phyloP scores from a whole-genome alignment of 2,797 vertebrate genomes.

The Kryptolebias ocellatus region DNA sequence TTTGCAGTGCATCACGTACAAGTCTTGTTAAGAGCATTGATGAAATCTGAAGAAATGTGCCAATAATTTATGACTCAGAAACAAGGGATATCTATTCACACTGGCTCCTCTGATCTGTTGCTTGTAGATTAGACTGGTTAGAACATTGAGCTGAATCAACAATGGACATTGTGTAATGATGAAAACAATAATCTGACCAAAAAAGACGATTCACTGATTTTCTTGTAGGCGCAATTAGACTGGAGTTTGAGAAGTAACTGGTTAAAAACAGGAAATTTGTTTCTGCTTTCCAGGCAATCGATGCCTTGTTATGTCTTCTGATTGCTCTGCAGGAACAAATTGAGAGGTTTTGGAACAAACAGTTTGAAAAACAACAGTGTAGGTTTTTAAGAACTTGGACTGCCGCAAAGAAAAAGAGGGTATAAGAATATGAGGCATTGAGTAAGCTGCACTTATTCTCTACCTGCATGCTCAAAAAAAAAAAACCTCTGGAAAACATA shows the following conservation, averaged over 20 bases:
- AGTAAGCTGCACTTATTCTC: constrained; percentile 48
- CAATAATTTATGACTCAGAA: constrained; percentile 72
- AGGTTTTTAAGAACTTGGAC: constrained; percentile 33
- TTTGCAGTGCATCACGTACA: constrained; percentile 53
- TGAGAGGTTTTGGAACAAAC: not conserved
- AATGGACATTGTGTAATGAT: constrained; percentile 41
- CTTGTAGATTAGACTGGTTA: constrained; percentile 48
- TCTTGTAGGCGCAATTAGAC: constrained; percentile 30
- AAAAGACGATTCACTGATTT: constrained; percentile 9
- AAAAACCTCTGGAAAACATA: constrained; percentile 54
- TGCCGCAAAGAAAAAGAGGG: constrained; percentile 5
- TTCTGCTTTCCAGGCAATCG: constrained; percentile 1
- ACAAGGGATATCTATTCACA: constrained; percentile 55
- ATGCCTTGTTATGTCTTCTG: not conserved
- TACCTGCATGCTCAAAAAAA: constrained; percentile 47
- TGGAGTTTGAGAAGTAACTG: constrained; percentile 19
- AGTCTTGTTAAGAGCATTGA: constrained; percentile 39
- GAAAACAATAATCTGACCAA: constrained; percentile 8
- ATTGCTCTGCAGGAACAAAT: constrained; percentile 1
- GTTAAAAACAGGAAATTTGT: constrained; percentile 16
- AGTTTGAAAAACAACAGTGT: constrained; percentile 10
- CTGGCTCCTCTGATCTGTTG: constrained; percentile 66
- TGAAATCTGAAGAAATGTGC: constrained; percentile 58
- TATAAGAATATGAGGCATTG: constrained; percentile 19
- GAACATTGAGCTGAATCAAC: constrained; percentile 47